phyloP scores from a whole-genome alignment of 2,888 invertebrate species.

The Drosophila buzzatii region DNA sequence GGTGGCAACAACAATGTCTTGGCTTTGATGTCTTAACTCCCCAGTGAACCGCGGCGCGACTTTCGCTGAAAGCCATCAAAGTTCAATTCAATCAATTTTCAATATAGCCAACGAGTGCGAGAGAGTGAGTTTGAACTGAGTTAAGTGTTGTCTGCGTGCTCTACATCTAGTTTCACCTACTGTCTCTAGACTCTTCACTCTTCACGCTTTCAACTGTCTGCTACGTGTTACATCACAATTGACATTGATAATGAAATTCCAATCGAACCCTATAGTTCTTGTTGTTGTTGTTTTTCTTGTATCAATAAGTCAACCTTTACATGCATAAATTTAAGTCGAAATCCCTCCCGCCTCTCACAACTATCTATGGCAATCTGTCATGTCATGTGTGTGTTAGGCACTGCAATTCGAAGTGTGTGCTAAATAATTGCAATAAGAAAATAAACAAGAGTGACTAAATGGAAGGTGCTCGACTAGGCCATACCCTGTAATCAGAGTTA shows the following conservation, averaged over 20 bases:
- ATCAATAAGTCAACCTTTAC: constrained; percentile 61
- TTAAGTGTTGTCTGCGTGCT: constrained; percentile 47
- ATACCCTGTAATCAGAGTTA: neutral
- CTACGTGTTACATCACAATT: constrained; percentile 53
- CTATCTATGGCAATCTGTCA: constrained; percentile 64
- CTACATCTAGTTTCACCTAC: constrained; percentile 10
- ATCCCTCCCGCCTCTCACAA: neutral
- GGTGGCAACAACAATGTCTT: constrained; percentile 47
- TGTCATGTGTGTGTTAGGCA: constrained; percentile 51
- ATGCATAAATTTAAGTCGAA: constrained; percentile 64
- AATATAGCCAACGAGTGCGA: constrained; percentile 33
- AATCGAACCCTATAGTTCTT: constrained; percentile 17
- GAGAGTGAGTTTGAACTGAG: constrained; percentile 14
- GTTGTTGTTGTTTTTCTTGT: constrained; percentile 20
- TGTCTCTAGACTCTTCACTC: neutral
- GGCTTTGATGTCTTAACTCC: constrained; percentile 65
- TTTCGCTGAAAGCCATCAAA: constrained; percentile 71
- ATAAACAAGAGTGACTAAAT: neutral
- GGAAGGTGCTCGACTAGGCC: neutral
- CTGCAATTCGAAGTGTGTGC: constrained; percentile 38
- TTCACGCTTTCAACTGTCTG: constrained; percentile 1
- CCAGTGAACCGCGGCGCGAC: constrained; percentile 8
- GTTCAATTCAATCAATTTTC: constrained; percentile 79
- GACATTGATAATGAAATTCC: constrained; percentile 78
- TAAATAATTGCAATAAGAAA: constrained; percentile 51